These are phyloP conservation scores for Venustaconcha ellipsiformis DNA, from an alignment of 1,140 invertebrate species.

Conservation along the genomic window DNA sequence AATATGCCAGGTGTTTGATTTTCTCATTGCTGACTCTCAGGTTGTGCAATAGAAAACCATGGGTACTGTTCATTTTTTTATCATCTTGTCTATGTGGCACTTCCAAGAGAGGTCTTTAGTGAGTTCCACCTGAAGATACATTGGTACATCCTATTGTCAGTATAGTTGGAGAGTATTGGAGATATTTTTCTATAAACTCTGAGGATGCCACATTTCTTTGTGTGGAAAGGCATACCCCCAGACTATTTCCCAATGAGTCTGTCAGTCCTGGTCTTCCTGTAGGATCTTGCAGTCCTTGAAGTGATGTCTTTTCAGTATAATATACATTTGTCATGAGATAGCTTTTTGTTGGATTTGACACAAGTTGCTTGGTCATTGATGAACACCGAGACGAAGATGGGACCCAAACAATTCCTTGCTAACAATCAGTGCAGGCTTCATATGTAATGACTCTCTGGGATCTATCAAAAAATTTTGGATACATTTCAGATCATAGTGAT, in stretches of 20 bases:
- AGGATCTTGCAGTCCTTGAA: slow-evolving; percentile 24
- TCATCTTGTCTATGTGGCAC: too few relatives aligned
- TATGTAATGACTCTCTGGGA: slow-evolving; percentile 25
- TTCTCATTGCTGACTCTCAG: too few relatives aligned
- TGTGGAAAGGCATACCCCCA: slow-evolving; percentile 39
- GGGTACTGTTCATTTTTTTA: too few relatives aligned
- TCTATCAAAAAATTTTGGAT: slow-evolving; percentile 28
- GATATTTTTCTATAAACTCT: slow-evolving; percentile 3
- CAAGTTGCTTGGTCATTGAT: slow-evolving; percentile 33
- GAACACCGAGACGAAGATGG: slow-evolving; percentile 25
- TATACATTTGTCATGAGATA: slow-evolving; percentile 35
- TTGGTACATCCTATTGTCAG: not conserved
- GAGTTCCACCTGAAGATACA: too few relatives aligned
- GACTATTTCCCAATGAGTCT: slow-evolving; percentile 24
- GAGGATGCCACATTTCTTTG: slow-evolving; percentile 28
- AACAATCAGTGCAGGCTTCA: slow-evolving; percentile 22
- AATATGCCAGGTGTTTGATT: too few relatives aligned
- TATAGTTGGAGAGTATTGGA: slow-evolving; percentile 8
- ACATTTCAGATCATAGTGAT: slow-evolving; percentile 25
- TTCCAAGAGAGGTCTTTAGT: too few relatives aligned
- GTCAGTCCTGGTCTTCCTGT: slow-evolving; percentile 31
- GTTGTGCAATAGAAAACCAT: too few relatives aligned
- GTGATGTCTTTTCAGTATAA: slow-evolving; percentile 20
- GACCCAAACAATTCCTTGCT: slow-evolving; percentile 27
- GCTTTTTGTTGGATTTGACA: slow-evolving; percentile 24